Percentiles rank a stretch among this genome's conserved stretches.
Conservation (phyloP, 2,888 invertebrate genomes). For the Unio pictorum region DNA sequence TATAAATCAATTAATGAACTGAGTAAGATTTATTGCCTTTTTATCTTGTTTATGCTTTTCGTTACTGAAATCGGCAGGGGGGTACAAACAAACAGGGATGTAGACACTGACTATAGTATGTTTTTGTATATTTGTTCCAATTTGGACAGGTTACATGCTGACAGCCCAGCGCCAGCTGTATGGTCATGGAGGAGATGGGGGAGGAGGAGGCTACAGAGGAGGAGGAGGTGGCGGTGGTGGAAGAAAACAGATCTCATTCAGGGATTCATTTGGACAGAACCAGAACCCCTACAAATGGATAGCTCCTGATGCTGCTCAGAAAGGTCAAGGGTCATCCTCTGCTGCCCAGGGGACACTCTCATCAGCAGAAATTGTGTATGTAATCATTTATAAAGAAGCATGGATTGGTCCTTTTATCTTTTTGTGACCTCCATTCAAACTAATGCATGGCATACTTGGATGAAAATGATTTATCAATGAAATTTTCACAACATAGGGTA, state of each 20-base stretch:
- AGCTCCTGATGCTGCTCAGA: conserved; percentile 26
- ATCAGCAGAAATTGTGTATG: conserved; percentile 51
- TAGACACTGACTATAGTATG: background rate
- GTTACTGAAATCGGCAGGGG: too few species aligned
- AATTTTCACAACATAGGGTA: background rate
- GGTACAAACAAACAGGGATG: too few species aligned
- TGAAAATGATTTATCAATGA: background rate
- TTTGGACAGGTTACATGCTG: conserved; percentile 23
- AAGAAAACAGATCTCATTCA: conserved; percentile 20
- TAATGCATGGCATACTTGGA: background rate
- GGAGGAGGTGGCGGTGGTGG: conserved; percentile 15
- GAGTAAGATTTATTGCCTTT: too few species aligned
- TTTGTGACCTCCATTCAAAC: background rate
- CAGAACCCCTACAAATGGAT: conserved; percentile 49
- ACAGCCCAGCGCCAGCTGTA: conserved; percentile 48
- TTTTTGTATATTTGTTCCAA: background rate
- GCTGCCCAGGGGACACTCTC: conserved; percentile 20
- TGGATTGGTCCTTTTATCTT: background rate
- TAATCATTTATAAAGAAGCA: conserved; percentile 5
- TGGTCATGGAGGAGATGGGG: conserved; percentile 31
- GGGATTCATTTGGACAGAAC: conserved; percentile 28
- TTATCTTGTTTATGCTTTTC: too few species aligned
- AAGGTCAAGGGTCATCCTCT: conserved; percentile 7
- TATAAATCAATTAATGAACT: too few species aligned
- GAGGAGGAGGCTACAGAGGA: conserved; percentile 12